Evolutionary conservation across 2,797 vertebrate species (phyloP).

Genomic region (Phaenicophaeus curvirostris): DNA sequence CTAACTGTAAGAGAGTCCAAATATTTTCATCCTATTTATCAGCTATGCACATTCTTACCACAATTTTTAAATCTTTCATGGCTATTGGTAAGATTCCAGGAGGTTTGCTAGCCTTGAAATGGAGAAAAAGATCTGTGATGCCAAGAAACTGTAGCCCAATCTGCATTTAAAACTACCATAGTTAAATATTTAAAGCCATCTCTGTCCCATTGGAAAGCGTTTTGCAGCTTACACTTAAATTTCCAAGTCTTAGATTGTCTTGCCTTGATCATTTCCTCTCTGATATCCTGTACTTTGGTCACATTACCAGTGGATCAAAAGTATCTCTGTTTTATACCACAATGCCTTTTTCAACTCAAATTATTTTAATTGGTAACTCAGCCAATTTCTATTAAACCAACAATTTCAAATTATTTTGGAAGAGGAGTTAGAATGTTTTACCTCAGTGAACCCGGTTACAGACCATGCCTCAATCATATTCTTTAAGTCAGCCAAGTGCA

Average conservation of each 20-base stretch:
- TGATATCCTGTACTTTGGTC: conserved; percentile 61
- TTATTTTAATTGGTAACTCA: conserved; percentile 66
- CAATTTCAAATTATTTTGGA: conserved; percentile 69
- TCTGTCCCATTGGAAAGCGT: conserved; percentile 67
- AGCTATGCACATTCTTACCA: conserved; percentile 70
- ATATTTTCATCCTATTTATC: conserved; percentile 73
- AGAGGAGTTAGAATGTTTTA: conserved; percentile 61
- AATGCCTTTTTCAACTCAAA: conserved; percentile 49
- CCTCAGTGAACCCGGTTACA: conserved; percentile 51
- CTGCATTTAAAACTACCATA: conserved; percentile 75
- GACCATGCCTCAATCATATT: conserved; percentile 29
- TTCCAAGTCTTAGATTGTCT: conserved; percentile 62
- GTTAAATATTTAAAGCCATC: conserved; percentile 75
- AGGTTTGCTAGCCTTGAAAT: conserved; percentile 79
- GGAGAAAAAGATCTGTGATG: conserved; percentile 67
- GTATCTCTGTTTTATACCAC: conserved; percentile 53
- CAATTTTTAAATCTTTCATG: conserved; percentile 74
- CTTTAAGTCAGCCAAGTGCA: conserved; percentile 39
- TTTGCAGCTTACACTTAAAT: conserved; percentile 69
- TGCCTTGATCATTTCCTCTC: conserved; percentile 65
- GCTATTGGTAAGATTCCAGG: conserved; percentile 77
- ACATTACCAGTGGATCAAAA: conserved; percentile 58
- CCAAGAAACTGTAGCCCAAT: conserved; percentile 75
- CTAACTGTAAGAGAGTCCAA: conserved; percentile 21
- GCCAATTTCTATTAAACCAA: conserved; percentile 69